Conservation (phyloP, 2,888 invertebrate genomes). For the Nomada ferruginata region DNA sequence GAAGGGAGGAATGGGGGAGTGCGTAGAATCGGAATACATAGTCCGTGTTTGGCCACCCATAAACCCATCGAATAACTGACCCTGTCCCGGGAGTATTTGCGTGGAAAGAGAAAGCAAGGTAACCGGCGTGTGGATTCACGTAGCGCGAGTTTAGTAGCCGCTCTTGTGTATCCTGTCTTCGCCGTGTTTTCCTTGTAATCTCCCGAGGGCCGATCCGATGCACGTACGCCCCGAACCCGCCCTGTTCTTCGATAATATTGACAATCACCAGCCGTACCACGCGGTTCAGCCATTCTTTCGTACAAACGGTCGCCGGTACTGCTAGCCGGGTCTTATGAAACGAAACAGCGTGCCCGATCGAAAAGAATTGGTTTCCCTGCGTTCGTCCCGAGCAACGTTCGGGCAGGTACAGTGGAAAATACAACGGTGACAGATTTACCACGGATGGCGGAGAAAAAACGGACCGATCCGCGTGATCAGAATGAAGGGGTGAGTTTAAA, state of each 20-base stretch:
- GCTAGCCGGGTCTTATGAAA: too few species aligned
- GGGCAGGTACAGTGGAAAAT: neutral
- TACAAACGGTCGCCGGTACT: neutral
- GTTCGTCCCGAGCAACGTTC: too few species aligned
- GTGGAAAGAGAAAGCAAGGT: slow-evolving; percentile 38
- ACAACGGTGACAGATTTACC: slow-evolving; percentile 2
- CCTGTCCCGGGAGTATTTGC: slow-evolving; percentile 58
- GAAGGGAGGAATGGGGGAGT: slow-evolving; percentile 38
- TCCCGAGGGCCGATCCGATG: slow-evolving; percentile 52
- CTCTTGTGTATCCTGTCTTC: slow-evolving; percentile 63
- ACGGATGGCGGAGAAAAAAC: slow-evolving; percentile 46
- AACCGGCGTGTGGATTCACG: slow-evolving; percentile 57
- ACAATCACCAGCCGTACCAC: neutral
- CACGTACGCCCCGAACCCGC: slow-evolving; percentile 49
- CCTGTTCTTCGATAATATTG: neutral
- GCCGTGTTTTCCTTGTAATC: slow-evolving; percentile 67
- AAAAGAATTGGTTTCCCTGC: too few species aligned
- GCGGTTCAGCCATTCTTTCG: neutral
- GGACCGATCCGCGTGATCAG: slow-evolving; percentile 61
- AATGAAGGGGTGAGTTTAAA: slow-evolving; percentile 41
- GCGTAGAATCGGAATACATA: slow-evolving; percentile 5
- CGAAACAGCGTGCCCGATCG: too few species aligned
- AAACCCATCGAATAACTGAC: slow-evolving; percentile 61
- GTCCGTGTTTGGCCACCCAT: slow-evolving; percentile 54
- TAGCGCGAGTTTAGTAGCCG: slow-evolving; percentile 59